These are phyloP conservation scores for Drosophila ustulata DNA, from an alignment of 2,888 invertebrate species.

Conservation along the genomic window DNA sequence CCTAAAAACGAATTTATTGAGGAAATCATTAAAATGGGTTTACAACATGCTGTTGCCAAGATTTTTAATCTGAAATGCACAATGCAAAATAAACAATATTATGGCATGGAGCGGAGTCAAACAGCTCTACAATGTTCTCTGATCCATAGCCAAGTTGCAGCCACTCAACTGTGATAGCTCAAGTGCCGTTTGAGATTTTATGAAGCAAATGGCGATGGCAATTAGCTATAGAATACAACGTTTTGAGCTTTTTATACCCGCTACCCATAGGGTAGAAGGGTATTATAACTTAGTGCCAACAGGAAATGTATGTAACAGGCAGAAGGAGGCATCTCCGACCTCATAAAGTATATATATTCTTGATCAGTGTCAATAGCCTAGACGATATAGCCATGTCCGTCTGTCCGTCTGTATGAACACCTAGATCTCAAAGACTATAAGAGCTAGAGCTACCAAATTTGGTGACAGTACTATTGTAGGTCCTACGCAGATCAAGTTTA, in stretches of 20 bases:
- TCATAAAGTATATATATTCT: no score
- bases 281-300: no score
- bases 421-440: no score
- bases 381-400: no score
- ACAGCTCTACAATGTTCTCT: constrained; percentile 29
- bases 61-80: neutral
- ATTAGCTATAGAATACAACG: constrained; percentile 53
- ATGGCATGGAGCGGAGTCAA: neutral
- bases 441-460: no score
- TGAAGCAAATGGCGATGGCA: constrained; percentile 59
- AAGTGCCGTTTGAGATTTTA: constrained; percentile 44
- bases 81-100: neutral
- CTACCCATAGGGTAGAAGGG: no score
- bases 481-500: no score
- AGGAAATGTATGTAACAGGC: no score
- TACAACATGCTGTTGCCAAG: neutral
- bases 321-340: no score
- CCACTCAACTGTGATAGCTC: constrained; percentile 47
- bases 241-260: constrained; percentile 14
- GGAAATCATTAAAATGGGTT: neutral
- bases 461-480: no score
- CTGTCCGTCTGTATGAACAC: no score
- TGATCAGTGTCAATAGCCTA: no score
- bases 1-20: neutral
- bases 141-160: constrained; percentile 49